Evolutionary conservation across 2,113 vertebrate genomes (phyloP), one percentile per base, ranked within the genome.

Genomic region (Geococcyx californianus): DNA sequence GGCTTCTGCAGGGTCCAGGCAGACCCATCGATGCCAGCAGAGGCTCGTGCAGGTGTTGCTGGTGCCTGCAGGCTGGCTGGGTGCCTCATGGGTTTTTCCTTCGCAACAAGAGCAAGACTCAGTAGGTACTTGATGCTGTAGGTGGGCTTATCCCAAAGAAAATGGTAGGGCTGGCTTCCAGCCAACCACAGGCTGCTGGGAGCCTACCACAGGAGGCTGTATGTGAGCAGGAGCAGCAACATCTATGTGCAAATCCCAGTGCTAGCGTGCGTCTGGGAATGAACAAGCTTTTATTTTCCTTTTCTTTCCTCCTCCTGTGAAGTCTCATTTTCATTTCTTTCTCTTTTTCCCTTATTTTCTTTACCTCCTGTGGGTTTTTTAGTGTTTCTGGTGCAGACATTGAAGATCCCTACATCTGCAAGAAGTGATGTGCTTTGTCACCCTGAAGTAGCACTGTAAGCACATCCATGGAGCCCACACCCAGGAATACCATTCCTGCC

Each of bases 401-500:
- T 3, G 98, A 98, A 38, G 98, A 99, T 87, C 98, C 98, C 14
- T 98, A 98, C 1, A 98, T 99, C 94, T 99, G 99, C 96, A 98
- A 98, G 97, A 99, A 99, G 58, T 99, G 28, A 98, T 99, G 97
- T 99, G 98, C 93, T 99, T 99, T 95, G 92, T 98, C 33, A 98
- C 98, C 0, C 90, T 98, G 87, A 98, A 99, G 89, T 98, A 99
- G 21, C 98, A 99, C 90, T 97, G 96, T 21, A 97, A 98, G 92
- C 98, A 99, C 51, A 97, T 99, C 85, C 98, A 98, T 8, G 98
- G 98, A 52, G 96, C 98, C 49, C 99, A 99, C 81, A 98, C 98
- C 6, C 97, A 97, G 60, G 99, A 99, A 44, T 98, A 98, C 96
- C 98, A 99, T 93, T 98, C 98, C 68, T 99, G 99, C 93, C 97